Evolutionary conservation across 2,888 invertebrate species (phyloP), one percentile per base, ranked within the genome.

Genomic region (Chaetogeoica ovagalla): DNA sequence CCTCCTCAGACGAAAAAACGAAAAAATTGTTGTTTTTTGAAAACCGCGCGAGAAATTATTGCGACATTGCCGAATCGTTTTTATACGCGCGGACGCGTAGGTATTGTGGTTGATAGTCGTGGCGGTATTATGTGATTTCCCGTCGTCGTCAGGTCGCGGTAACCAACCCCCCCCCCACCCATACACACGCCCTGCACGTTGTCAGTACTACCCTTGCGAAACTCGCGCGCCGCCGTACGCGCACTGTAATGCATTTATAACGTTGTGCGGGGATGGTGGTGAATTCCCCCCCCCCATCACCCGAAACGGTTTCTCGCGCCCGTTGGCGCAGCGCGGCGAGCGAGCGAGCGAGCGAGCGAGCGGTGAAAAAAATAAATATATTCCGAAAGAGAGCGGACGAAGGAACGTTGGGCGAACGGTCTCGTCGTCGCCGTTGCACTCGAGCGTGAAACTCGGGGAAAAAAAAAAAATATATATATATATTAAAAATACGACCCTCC

Each of bases 381-480:
- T 30, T 30, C 30, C 2, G 68, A 60, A 48, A 59, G 60, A 76
- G 68, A 69, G 30, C 59, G 7, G 60, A 62, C 9, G 48, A 62
- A 1, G 60, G 55, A 63, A 39, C 19, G 11, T 17, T 60, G 21
- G 52, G 21, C 62, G 37, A 9, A 9, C 43, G 43, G 9, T 30
- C 43, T 1, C 48, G 48, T 9, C 48, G 48, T 13, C 3, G 48
- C 6, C 43, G 48, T 70, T 52, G 77, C 77, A 77, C 62, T 70
- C 60, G 52, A 77, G 69, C 77, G 70, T 77, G 77, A 77, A 77
- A 77, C 77, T 70, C 62, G 30, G 60, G 63, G 52, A 48, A 52
- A 55, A 70, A 37, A 70, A n/a, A 39, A 37, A 65, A 37, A 37
- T 37, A 65, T 30, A 30, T 30, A 30, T 30, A 30, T 30, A 30